Base-by-base conservation (phyloP, 1,140 invertebrate genomes). In the Acromyrmex charruanus region DNA sequence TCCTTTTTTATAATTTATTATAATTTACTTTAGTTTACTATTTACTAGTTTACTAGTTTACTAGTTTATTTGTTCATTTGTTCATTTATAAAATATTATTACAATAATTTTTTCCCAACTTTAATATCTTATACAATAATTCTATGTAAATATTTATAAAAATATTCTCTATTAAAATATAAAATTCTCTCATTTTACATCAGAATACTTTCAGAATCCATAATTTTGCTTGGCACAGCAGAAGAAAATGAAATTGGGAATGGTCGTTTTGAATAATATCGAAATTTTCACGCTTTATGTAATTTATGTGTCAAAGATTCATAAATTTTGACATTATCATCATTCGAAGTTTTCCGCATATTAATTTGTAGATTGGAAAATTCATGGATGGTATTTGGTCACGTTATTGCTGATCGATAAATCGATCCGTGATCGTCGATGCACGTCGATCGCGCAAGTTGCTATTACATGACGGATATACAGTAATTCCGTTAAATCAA, bases 291-390 rank as follows among this genome's bases (percentile, higher is more conserved):
- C 18, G 21, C 6, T 16, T 66, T 31, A n/a, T 55, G 2, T 31
- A 80, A 55, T 25, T 21, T 14, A 49, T 21, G 12, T 31, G 14
- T 66, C 49, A 18, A 5, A 68, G 31, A 31, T 31, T 31, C 31
- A 3, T 10, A 25, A 66, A 25, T n/a, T 51, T 51, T 12, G 25
- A 39, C 61, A 51, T 21, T 18, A 44, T 44, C 61, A 21, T 68
- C 63, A 66, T 39, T 53, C 63, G n/a, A 39, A 80, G n/a, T 39
- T 68, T 69, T 69, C 16, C n/a, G 12, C 51, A 14, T 31, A 21
- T 81, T 68, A 81, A 71, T 71, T 69, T 71, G 53, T 28, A n/a
- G 31, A 69, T 49, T 58, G 77, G 65, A 81, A 81, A 81, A 81
- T 81, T 81, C 31, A 31, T 14, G 14, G 21, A 25, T 12, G 51